Percentiles rank a stretch among this genome's conserved stretches.
phyloP scores from a whole-genome alignment of 2,888 invertebrate genomes.

The Ellobium chinense region DNA sequence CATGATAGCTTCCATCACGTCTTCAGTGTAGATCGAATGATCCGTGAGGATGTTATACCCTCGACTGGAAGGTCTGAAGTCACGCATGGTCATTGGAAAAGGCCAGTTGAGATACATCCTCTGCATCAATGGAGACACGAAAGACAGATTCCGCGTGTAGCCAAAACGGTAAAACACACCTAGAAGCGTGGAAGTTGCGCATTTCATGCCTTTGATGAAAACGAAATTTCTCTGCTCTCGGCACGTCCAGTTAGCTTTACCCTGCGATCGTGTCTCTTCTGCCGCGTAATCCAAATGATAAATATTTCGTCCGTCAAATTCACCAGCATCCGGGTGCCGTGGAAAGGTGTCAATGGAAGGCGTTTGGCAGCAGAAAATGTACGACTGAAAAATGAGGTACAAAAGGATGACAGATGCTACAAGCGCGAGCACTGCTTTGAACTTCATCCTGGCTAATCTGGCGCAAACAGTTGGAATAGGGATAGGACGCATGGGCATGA shows the following conservation, averaged over 20 bases:
- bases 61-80: slow-evolving; percentile 65
- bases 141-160: slow-evolving; percentile 65
- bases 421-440: neutral
- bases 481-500: too few species aligned
- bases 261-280: neutral
- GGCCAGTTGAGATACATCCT: slow-evolving; percentile 77
- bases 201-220: slow-evolving; percentile 77
- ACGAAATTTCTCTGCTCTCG: slow-evolving; percentile 63
- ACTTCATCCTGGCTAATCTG: neutral
- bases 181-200: slow-evolving; percentile 74
- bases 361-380: neutral
- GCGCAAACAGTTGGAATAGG: too few species aligned
- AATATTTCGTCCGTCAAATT: neutral
- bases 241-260: slow-evolving; percentile 6
- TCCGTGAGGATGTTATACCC: slow-evolving; percentile 73
- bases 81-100: slow-evolving; percentile 61
- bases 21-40: slow-evolving; percentile 73
- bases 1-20: slow-evolving; percentile 68
- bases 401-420: neutral
- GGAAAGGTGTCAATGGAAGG: neutral
- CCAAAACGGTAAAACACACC: slow-evolving; percentile 73
- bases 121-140: slow-evolving; percentile 68
- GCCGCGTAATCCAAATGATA: neutral
- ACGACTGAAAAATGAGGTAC: neutral
- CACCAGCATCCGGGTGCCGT: neutral